Percentiles rank a stretch among this genome's conserved stretches.
Conservation (phyloP, 2,888 invertebrate species). For the Hirtodrosophila confusa region DNA sequence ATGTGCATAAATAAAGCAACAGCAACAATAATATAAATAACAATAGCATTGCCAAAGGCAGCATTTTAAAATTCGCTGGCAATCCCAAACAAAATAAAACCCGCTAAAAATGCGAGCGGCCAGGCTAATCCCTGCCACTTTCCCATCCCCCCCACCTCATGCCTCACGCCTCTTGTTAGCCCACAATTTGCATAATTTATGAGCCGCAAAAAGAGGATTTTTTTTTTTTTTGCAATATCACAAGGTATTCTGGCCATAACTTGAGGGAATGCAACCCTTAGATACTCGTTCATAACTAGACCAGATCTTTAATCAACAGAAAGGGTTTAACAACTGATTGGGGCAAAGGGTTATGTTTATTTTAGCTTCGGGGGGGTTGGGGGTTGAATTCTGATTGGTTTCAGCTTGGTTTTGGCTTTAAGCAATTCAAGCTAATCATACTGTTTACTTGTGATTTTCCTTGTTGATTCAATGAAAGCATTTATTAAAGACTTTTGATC, state of each 20-base stretch:
- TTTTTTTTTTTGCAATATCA: constrained; percentile 17
- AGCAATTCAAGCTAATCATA: constrained; percentile 1
- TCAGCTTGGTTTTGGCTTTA: not conserved
- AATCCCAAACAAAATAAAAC: constrained; percentile 4
- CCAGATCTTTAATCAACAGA: constrained; percentile 17
- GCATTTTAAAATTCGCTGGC: constrained; percentile 5
- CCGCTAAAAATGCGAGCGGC: constrained; percentile 9
- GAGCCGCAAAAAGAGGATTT: constrained; percentile 12
- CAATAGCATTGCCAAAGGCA: constrained; percentile 27
- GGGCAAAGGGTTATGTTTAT: constrained; percentile 15
- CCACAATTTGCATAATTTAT: constrained; percentile 60
- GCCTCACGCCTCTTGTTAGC: not conserved
- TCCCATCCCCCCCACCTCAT: constrained; percentile 6
- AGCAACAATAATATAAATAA: constrained; percentile 25
- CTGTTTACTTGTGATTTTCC: constrained; percentile 6
- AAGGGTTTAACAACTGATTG: constrained; percentile 19
- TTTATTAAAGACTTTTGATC: too few species aligned
- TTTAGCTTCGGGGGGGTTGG: not conserved
- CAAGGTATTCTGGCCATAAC: constrained; percentile 4
- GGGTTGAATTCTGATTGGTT: constrained; percentile 3
- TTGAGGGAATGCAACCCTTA: too few species aligned
- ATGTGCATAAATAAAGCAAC: constrained; percentile 21
- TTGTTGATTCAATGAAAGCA: too few species aligned
- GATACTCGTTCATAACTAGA: not conserved
- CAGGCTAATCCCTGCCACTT: constrained; percentile 25